phyloP scores from a whole-genome alignment of 2,888 invertebrate species.

The Ashinkailepas kermadecensis region DNA sequence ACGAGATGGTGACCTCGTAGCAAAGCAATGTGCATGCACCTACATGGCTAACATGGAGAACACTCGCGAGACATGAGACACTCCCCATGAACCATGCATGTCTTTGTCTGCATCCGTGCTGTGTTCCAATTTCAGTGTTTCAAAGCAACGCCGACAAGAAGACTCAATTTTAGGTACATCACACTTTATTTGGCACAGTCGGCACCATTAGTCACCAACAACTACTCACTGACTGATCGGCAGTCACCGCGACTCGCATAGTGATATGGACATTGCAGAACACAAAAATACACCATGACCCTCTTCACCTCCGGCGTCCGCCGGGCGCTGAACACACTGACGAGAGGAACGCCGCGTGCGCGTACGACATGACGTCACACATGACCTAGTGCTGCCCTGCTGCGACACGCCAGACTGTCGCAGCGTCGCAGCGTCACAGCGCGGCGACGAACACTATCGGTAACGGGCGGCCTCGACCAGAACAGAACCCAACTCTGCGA shows the following conservation, averaged over 20 bases:
- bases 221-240: neutral
- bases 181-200: constrained; percentile 12
- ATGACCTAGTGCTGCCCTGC: neutral
- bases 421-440: too few relatives aligned
- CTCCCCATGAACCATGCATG: too few relatives aligned
- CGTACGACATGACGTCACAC: neutral
- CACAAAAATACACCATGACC: neutral
- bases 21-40: too few relatives aligned
- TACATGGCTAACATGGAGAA: too few relatives aligned
- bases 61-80: too few relatives aligned
- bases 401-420: too few relatives aligned
- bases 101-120: too few relatives aligned
- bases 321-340: neutral
- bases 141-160: too few relatives aligned
- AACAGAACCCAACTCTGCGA: neutral
- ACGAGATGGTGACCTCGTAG: too few relatives aligned
- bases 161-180: neutral
- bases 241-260: neutral
- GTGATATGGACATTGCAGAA: neutral
- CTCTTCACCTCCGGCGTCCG: neutral
- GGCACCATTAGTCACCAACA: constrained; percentile 16
- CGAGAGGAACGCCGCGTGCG: neutral
- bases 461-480: neutral
- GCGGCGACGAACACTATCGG: neutral
- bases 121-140: too few relatives aligned